A percentile compares a stretch with the other conserved stretches of the same genome.
Conservation (phyloP, 2,888 invertebrate species). For the Molanna angustata region DNA sequence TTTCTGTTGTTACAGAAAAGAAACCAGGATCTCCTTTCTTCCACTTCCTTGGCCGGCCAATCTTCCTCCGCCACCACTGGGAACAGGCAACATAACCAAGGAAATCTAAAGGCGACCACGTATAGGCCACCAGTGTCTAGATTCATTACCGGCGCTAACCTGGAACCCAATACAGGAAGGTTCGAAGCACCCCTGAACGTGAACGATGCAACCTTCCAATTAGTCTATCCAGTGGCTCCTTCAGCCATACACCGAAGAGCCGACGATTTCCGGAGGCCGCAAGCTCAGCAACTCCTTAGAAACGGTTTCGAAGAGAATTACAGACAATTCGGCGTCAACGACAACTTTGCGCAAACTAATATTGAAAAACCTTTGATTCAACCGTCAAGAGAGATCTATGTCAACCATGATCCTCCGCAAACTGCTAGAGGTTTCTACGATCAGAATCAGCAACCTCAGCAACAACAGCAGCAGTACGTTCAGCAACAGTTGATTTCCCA, state of each 20-base stretch:
- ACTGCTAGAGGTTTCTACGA: slow-evolving; percentile 24
- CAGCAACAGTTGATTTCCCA: slow-evolving; percentile 35
- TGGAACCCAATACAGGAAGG: slow-evolving; percentile 32
- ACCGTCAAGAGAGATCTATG: slow-evolving; percentile 37
- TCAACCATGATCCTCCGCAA: slow-evolving; percentile 25
- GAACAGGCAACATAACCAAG: slow-evolving; percentile 31
- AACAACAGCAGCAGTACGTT: slow-evolving; percentile 30
- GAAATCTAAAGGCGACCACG: slow-evolving; percentile 43
- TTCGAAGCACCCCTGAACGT: slow-evolving; percentile 33
- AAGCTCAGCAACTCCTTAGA: slow-evolving; percentile 38
- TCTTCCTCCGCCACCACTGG: slow-evolving; percentile 24
- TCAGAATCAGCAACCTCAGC: slow-evolving; percentile 33
- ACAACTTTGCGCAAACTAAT: neutral
- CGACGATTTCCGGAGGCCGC: slow-evolving; percentile 39
- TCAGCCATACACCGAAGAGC: slow-evolving; percentile 45
- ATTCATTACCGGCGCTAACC: slow-evolving; percentile 35
- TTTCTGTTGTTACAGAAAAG: slow-evolving; percentile 52
- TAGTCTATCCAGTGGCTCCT: slow-evolving; percentile 39
- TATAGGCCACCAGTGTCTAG: slow-evolving; percentile 41
- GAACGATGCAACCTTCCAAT: slow-evolving; percentile 36
- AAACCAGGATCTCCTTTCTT: slow-evolving; percentile 46
- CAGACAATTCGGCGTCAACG: slow-evolving; percentile 13
- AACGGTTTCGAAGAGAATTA: slow-evolving; percentile 18
- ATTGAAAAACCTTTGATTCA: slow-evolving; percentile 30
- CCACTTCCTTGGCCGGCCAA: slow-evolving; percentile 32